These are phyloP conservation scores for Bucorvus abyssinicus DNA, from an alignment of 2,797 vertebrate species.

Conservation along the genomic window DNA sequence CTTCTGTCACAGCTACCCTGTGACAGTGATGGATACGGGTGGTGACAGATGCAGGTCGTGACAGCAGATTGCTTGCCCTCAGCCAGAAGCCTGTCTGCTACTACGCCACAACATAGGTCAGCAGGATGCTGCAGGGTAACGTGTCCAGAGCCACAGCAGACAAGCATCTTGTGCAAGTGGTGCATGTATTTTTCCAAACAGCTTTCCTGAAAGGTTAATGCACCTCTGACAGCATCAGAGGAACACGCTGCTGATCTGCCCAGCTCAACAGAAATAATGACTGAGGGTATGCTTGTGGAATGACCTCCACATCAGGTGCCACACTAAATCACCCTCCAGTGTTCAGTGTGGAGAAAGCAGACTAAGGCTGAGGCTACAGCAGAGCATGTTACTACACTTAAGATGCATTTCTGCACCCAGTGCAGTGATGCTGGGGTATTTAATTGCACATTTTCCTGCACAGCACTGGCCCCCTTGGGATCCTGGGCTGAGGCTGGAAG, in stretches of 20 bases:
- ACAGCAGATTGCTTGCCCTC: background rate
- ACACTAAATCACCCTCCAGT: background rate
- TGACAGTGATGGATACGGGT: fast-evolving
- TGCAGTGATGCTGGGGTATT: fast-evolving
- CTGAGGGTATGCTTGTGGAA: background rate
- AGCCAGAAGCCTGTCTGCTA: background rate
- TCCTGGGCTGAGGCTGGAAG: background rate
- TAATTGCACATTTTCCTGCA: background rate
- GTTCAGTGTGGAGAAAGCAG: background rate
- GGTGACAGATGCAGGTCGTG: background rate
- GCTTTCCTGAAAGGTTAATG: background rate
- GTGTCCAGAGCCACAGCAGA: fast-evolving
- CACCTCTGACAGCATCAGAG: background rate
- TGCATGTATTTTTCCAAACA: background rate
- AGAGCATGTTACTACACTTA: background rate
- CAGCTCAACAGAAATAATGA: background rate
- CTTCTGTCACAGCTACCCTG: fast-evolving
- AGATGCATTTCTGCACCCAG: background rate
- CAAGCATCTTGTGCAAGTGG: background rate
- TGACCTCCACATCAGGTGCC: background rate
- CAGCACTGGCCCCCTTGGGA: background rate
- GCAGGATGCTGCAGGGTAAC: fast-evolving
- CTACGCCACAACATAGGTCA: fast-evolving
- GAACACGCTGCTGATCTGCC: background rate
- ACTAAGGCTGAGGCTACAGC: fast-evolving